phyloP scores from a whole-genome alignment of 37 sponge, comb jelly and placozoan species.

The Diacarnus erythraeanus region DNA sequence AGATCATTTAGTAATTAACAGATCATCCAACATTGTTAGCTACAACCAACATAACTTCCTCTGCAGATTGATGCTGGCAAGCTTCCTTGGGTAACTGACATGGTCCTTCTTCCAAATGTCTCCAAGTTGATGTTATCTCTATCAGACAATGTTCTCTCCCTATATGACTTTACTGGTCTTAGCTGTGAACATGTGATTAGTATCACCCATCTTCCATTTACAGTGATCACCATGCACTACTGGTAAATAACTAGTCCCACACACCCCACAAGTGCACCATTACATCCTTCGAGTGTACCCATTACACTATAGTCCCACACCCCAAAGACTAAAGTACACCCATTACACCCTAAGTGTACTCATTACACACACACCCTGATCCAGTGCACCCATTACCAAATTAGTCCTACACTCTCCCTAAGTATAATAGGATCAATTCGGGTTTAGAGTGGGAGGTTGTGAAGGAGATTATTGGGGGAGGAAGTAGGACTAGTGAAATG shows the following conservation, averaged over 20 bases:
- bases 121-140: constrained; percentile 76
- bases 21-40: neutral
- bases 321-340: too few species aligned
- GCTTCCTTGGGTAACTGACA: constrained; percentile 72
- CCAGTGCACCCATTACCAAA: neutral
- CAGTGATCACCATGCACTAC: constrained; percentile 76
- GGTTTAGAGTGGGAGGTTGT: too few species aligned
- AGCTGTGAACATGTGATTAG: constrained; percentile 71
- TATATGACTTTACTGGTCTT: constrained; percentile 74
- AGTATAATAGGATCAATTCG: too few species aligned
- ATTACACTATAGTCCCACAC: too few species aligned
- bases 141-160: constrained; percentile 69
- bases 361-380: neutral
- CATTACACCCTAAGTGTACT: neutral
- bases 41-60: too few species aligned
- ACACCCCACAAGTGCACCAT: neutral
- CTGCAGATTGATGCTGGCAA: neutral
- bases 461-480: too few species aligned
- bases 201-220: constrained; percentile 63
- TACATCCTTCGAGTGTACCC: neutral
- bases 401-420: neutral
- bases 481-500: too few species aligned
- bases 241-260: too few species aligned
- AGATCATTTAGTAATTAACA: neutral
- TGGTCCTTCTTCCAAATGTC: constrained; percentile 74